These are phyloP conservation scores for Zaprionus obscuricornis DNA, from an alignment of 2,888 invertebrate genomes.

Conservation along the genomic window DNA sequence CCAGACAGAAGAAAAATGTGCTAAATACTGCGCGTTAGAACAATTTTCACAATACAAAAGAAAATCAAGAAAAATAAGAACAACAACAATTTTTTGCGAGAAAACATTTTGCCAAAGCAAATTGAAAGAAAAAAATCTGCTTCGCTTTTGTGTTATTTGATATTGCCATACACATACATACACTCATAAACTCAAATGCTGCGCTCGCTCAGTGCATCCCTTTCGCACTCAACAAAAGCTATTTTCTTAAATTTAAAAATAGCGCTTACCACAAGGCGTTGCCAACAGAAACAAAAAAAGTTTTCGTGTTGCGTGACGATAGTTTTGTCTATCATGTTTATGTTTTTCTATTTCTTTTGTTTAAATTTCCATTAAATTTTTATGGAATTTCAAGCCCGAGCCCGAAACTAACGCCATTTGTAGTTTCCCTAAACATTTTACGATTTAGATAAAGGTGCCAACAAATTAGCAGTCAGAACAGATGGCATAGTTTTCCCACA, in stretches of 20 bases:
- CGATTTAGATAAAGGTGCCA: slow-evolving; percentile 27
- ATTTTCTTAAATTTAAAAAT: slow-evolving; percentile 75
- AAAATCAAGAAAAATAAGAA: slow-evolving; percentile 29
- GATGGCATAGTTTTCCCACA: slow-evolving; percentile 37
- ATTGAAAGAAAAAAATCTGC: slow-evolving; percentile 24
- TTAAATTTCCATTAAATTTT: slow-evolving; percentile 29
- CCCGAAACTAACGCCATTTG: slow-evolving; percentile 27
- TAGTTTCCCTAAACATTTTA: slow-evolving; percentile 41
- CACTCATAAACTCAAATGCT: slow-evolving; percentile 3
- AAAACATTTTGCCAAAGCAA: slow-evolving; percentile 56
- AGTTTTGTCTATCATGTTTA: no score
- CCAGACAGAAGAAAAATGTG: slow-evolving; percentile 40
- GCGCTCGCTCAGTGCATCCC: slow-evolving; percentile 39
- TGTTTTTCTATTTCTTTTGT: slow-evolving; percentile 38
- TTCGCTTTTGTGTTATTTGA: slow-evolving; percentile 68
- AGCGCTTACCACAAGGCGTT: slow-evolving; percentile 58
- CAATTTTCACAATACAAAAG: slow-evolving; percentile 27
- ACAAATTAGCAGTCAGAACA: slow-evolving; percentile 37
- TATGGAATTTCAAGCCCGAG: slow-evolving; percentile 45
- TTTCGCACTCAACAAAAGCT: slow-evolving; percentile 46
- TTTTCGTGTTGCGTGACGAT: slow-evolving; percentile 22
- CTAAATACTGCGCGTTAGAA: slow-evolving; percentile 48
- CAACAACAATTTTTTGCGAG: no score
- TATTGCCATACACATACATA: slow-evolving; percentile 45
- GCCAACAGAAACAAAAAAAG: slow-evolving; percentile 46